Conservation (phyloP, 2,888 invertebrate species). For the Strigamia crassipes region DNA sequence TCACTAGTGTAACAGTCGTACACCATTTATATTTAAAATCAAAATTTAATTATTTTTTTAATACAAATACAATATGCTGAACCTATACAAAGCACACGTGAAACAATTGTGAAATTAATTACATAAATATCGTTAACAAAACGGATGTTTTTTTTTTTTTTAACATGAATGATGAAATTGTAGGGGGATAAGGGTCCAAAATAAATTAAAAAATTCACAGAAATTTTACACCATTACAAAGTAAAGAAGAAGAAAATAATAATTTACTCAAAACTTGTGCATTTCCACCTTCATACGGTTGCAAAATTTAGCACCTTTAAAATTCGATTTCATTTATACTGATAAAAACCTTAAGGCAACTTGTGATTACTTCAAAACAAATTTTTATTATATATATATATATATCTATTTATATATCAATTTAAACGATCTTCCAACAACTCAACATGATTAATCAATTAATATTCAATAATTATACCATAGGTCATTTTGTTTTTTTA, state of each 20-base stretch:
- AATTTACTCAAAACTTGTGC: constrained; percentile 1
- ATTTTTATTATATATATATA: not conserved
- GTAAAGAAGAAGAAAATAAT: not conserved
- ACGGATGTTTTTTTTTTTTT: not conserved
- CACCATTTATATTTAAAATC: constrained; percentile 6
- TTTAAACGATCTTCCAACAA: not conserved
- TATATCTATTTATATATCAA: not conserved
- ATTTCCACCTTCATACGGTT: not conserved
- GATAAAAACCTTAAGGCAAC: constrained; percentile 29
- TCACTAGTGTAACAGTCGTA: not conserved
- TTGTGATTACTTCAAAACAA: constrained; percentile 15
- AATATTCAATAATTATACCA: not conserved
- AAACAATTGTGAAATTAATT: not conserved
- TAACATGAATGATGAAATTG: not conserved
- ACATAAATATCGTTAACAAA: constrained; percentile 19
- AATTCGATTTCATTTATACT: constrained; percentile 18
- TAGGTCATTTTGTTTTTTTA: not conserved
- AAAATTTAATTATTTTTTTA: constrained; percentile 26
- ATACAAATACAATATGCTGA: constrained; percentile 16
- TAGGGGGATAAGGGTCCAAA: not conserved
- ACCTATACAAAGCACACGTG: constrained; percentile 29
- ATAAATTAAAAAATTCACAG: constrained; percentile 18
- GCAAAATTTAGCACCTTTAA: constrained; percentile 18
- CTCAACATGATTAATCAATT: constrained; percentile 1
- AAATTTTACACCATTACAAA: constrained; percentile 22